These are phyloP conservation scores for Aphelocoma californica DNA, from an alignment of 2,797 vertebrate genomes.

Conservation along the genomic window DNA sequence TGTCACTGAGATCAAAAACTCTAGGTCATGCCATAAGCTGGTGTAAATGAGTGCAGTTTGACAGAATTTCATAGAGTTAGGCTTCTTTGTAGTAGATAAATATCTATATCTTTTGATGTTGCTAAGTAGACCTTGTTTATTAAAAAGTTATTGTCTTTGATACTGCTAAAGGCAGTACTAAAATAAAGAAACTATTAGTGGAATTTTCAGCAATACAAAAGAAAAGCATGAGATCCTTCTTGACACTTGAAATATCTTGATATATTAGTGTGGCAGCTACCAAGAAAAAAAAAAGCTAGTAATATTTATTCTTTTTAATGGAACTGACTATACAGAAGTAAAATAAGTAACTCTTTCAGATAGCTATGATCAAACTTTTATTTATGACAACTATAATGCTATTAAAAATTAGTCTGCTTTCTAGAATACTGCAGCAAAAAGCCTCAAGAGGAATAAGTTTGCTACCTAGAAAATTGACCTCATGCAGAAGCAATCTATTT, in stretches of 20 bases:
- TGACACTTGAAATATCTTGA: background rate
- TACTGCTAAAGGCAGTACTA: background rate
- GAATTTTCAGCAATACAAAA: background rate
- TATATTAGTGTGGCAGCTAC: background rate
- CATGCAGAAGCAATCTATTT: background rate
- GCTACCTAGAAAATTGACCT: background rate
- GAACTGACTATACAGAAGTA: background rate
- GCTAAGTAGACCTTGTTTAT: background rate
- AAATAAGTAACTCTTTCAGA: background rate
- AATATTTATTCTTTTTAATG: background rate
- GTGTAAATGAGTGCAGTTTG: background rate
- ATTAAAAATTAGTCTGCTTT: background rate
- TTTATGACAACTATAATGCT: background rate
- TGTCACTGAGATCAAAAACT: background rate
- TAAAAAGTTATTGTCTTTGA: background rate
- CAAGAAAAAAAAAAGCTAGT: background rate
- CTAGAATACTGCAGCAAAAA: background rate
- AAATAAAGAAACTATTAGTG: conserved; percentile 8
- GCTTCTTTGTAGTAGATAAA: background rate
- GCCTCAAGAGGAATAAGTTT: background rate
- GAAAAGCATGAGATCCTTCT: background rate
- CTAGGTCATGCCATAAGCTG: background rate
- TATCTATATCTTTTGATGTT: background rate
- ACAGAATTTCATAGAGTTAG: background rate
- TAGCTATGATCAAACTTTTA: background rate